These are phyloP conservation scores for Jordanella pulchra DNA, from an alignment of 2,797 vertebrate genomes.

Conservation along the genomic window DNA sequence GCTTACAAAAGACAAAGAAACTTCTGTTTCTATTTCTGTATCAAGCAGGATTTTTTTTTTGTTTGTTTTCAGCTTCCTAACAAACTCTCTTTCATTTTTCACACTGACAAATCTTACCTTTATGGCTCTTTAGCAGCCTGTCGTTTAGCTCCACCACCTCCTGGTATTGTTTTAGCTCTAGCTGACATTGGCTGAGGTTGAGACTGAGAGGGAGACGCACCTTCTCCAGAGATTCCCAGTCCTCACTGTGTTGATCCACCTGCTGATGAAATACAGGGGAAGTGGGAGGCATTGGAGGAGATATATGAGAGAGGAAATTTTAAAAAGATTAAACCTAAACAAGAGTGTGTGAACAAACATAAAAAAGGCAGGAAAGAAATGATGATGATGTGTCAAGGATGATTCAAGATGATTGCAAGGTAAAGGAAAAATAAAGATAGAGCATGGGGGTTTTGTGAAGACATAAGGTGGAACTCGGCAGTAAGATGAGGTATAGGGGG, in stretches of 20 bases:
- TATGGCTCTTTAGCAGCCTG: slow-evolving; percentile 76
- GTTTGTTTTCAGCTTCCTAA: slow-evolving; percentile 7
- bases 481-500: slow-evolving; percentile 36
- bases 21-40: slow-evolving; percentile 4
- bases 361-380: neutral
- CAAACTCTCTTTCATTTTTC: slow-evolving; percentile 11
- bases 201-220: slow-evolving; percentile 78
- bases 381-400: slow-evolving; percentile 7
- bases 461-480: slow-evolving; percentile 16
- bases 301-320: slow-evolving; percentile 22
- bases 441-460: slow-evolving; percentile 14
- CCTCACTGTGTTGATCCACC: slow-evolving; percentile 66
- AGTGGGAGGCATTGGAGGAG: slow-evolving; percentile 1
- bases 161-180: slow-evolving; percentile 75
- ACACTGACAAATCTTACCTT: slow-evolving; percentile 63
- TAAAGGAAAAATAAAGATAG: slow-evolving; percentile 22
- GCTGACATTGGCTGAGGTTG: slow-evolving; percentile 81
- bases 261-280: slow-evolving; percentile 33
- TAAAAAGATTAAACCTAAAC: slow-evolving; percentile 34
- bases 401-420: slow-evolving; percentile 10
- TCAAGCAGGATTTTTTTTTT: slow-evolving; percentile 1
- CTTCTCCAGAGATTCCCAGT: slow-evolving; percentile 82
- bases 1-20: slow-evolving; percentile 1
- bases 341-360: neutral
- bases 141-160: slow-evolving; percentile 76